Base-by-base conservation (phyloP, 1,140 invertebrate species). In the Liolophura sinensis region DNA sequence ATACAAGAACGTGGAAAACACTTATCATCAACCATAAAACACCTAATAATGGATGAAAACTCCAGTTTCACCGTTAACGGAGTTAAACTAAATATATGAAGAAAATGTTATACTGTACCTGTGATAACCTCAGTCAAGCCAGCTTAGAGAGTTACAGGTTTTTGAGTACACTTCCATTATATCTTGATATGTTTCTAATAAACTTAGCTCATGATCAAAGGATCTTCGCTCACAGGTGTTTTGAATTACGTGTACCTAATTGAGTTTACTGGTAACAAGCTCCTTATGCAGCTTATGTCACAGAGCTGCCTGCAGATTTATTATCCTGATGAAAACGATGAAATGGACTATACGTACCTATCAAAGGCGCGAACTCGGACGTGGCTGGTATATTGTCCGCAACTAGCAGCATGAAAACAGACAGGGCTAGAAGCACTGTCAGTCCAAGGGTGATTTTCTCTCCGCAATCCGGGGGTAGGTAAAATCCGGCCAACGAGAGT, bases 341-440 rank as follows among this genome's bases (percentile, higher is more conserved):
- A 1, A 54, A 20, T 24, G 6, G 3, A 20, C 16, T 46, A 15
- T 31, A 71, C 75, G 76, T 81, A 88, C 88, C 87, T 62, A 89
- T 87, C 24, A 89, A 77, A 31, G 88, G 88, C 40, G 89, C 86
- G 60, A 85, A 87, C 70, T 88, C 87, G 12, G 88, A 88, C 14
- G 88, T 89, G 64, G 88, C 86, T 20, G 88, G 88, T 84, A 88
- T 87, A 70, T 87, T 88, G 72, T 89, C 88, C 11, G 87, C 87
- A 62, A 89, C 87, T 52, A 87, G 82, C 60, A 89, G 72, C 87
- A 89, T 88, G 77, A 89, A 88, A n/a, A 89, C 87, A 61, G 86
- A 87, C 71, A 89, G 88, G 0, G 88, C 87, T 14, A 89, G 76
- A 1, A 89, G 80, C n/a, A 89, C 87, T 9, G 88, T 88, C 47